Percentiles rank a stretch among this genome's conserved stretches.
phyloP scores from a whole-genome alignment of 2,797 vertebrate species.

The Astyanax mexicanus region DNA sequence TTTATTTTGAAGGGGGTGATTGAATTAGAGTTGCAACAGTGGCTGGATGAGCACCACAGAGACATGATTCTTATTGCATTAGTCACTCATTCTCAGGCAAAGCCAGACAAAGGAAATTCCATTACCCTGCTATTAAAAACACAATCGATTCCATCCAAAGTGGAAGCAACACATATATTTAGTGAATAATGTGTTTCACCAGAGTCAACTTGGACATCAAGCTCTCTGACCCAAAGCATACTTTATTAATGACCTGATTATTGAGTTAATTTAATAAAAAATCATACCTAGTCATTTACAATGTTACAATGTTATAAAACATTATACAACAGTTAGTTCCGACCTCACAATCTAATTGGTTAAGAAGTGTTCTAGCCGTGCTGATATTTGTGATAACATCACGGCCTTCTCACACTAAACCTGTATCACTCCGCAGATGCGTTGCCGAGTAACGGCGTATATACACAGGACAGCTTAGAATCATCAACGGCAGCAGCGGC shows the following conservation, averaged over 20 bases:
- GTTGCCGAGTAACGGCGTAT: no score
- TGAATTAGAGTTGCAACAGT: constrained; percentile 53
- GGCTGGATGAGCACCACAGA: constrained; percentile 50
- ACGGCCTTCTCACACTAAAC: no score
- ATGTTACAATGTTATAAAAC: no score
- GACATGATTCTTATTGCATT: constrained; percentile 56
- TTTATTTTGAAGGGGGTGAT: constrained; percentile 51
- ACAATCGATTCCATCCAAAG: constrained; percentile 55
- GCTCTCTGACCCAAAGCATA: background rate
- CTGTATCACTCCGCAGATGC: no score
- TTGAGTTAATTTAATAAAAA: no score
- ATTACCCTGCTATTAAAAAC: constrained; percentile 61
- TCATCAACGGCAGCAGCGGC: no score
- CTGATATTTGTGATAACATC: no score
- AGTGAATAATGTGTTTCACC: constrained; percentile 37
- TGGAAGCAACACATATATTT: constrained; percentile 51
- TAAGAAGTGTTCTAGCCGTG: no score
- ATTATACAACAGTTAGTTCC: no score
- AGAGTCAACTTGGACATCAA: constrained; percentile 27
- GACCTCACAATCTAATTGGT: no score
- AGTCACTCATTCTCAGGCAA: constrained; percentile 56
- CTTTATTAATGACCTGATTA: constrained; percentile 35
- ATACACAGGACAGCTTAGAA: no score
- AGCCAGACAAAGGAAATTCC: constrained; percentile 50
- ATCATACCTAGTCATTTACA: no score